Evolutionary conservation across 2,888 invertebrate species (phyloP).

Genomic region (Dasysyrphus tricinctus): DNA sequence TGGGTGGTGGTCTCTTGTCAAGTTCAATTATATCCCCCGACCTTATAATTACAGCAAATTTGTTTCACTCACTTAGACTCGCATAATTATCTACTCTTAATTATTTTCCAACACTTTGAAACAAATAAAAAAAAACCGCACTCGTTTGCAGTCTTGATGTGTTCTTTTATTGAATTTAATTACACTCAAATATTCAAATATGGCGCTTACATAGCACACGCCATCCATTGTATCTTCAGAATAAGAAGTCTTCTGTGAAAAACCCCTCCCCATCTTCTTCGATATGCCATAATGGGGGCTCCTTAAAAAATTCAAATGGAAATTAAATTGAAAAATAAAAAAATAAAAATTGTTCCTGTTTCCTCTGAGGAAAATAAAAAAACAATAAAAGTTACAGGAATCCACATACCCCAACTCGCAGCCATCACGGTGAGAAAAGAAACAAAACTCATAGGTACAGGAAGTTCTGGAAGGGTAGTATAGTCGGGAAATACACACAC

Average conservation of each 20-base stretch:
- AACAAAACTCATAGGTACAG: slow-evolving; percentile 27
- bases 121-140: slow-evolving; percentile 14
- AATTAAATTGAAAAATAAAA: slow-evolving; percentile 4
- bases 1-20: no score
- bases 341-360: background rate
- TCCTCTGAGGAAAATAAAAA: background rate
- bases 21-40: slow-evolving; percentile 9
- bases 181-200: slow-evolving; percentile 7
- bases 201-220: background rate
- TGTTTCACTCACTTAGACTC: slow-evolving; percentile 41
- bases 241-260: background rate
- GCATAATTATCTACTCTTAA: slow-evolving; percentile 57
- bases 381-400: slow-evolving; percentile 52
- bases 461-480: slow-evolving; percentile 30
- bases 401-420: slow-evolving; percentile 28
- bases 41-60: slow-evolving; percentile 43
- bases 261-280: background rate
- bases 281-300: background rate
- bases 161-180: slow-evolving; percentile 55
- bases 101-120: slow-evolving; percentile 46
- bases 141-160: background rate
- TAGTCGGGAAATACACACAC: background rate
- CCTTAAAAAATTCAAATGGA: slow-evolving; percentile 3
- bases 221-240: background rate
- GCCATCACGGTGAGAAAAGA: slow-evolving; percentile 27